Base-by-base conservation (phyloP, 2,888 invertebrate species). In the Drosophila subsilvestris region DNA sequence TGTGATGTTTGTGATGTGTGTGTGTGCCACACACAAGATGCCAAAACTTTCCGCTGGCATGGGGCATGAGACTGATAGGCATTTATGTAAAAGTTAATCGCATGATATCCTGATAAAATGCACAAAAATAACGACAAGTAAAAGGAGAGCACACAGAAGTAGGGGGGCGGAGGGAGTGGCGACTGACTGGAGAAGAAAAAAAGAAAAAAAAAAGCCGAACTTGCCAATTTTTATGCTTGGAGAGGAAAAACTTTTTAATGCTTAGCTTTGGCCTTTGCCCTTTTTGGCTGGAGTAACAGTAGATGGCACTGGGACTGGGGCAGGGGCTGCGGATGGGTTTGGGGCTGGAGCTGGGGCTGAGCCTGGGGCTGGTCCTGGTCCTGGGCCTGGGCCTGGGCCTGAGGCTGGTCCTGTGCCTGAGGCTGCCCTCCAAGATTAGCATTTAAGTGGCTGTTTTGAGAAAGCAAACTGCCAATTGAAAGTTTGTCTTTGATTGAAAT, bases 81-180 rank as follows among this genome's bases (percentile, higher is more conserved):
- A 75, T 75, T 75, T 67, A 74, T 73, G 59, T 62, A 65, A 57
- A 74, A 75, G 70, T 75, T 75, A 75, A 75, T 75, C 75, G 75
- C 70, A 75, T 66, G 75, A 70, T 74, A 62, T 60, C 42, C 75
- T 62, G 65, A 75, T 75, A 75, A 70, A 70, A 45, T 74, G 50
- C 58, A 70, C 61, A 69, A 54, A 56, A 53, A 51, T 25, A 47
- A 48, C 27, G 22, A 17, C n/a, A 57, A 29, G 58, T 42, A 25
- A 45, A 47, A 14, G 20, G 10, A 17, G 48, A 45, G 43, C 42
- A 50, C 14, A 37, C 22, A 22, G 3, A 22, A 22, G 22, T 4
- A 3, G 22, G 4, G n/a, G n/a, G n/a, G n/a, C n/a, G n/a, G 22
- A 22, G 22, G 22, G 3, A 22, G 22, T 4, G 22, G 22, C 3